Conservation (phyloP, 2,797 vertebrate genomes). For the Mormyrops boulengeri region DNA sequence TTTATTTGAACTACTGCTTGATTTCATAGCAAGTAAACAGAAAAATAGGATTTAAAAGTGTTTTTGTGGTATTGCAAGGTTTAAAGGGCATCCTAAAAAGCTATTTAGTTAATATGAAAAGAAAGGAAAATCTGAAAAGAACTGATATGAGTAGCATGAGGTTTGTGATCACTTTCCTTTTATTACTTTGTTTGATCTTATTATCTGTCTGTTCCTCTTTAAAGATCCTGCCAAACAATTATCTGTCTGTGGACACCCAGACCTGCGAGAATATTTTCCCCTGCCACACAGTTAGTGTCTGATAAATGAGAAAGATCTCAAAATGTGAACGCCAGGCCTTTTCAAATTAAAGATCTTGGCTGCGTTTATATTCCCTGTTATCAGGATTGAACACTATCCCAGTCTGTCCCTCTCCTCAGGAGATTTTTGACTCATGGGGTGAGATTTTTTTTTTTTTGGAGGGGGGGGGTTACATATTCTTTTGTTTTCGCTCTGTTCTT, state of each 20-base stretch:
- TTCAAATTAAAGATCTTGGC: conserved; percentile 7
- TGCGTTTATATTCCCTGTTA: neutral
- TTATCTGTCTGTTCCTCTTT: neutral
- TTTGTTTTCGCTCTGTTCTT: neutral
- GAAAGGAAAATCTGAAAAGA: neutral
- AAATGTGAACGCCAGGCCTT: neutral
- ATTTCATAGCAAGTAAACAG: neutral
- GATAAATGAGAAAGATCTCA: neutral
- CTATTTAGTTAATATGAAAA: neutral
- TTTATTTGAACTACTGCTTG: neutral
- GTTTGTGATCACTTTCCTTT: neutral
- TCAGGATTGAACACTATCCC: conserved; percentile 5
- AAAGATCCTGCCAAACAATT: neutral
- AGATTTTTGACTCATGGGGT: neutral
- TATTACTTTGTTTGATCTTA: neutral
- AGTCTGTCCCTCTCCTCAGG: neutral
- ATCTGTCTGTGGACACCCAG: neutral
- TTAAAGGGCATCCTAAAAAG: neutral
- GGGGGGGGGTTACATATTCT: neutral
- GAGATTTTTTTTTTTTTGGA: neutral
- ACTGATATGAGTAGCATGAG: neutral
- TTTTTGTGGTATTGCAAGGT: neutral
- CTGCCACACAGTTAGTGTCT: neutral
- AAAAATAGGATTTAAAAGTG: neutral
- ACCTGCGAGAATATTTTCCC: neutral